Base-by-base conservation (phyloP, 2,888 invertebrate species). In the Spilarctia lutea region DNA sequence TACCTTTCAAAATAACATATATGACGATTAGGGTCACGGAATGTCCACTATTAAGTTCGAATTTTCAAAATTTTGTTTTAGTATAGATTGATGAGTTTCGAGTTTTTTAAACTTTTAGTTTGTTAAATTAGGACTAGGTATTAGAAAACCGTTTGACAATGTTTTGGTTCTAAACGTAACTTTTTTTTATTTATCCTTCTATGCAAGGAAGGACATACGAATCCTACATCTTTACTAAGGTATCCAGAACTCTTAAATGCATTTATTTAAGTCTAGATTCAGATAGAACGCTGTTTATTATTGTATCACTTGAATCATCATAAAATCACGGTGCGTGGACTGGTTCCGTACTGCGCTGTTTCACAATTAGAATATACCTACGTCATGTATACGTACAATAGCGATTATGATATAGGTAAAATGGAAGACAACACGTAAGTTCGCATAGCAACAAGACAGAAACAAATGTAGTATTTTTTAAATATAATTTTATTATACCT, bases 311-410 rank as follows among this genome's bases (percentile, higher is more conserved):
- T 20, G 20, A 65, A 76, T 76, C 68, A 76, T 76, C 65, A 71
- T 68, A 52, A 45, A 52, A 76, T 76, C 81, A 79, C 71, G 76
- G 56, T 78, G 66, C 52, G 30, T 27, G 16, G 56, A 66, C 52
- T 65, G 65, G 30, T 67, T 20, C 72, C 68, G 75, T 48, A 75
- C 27, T 33, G 56, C 60, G 42, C 6, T 27, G 30, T 33, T 52
- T 69, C 65, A 68, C 45, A 68, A 68, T 66, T 68, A 73, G 73
- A 63, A 60, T 35, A 65, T 73, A 33, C 7, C 7, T 35, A 68
- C 68, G 73, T 73, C 73, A 72, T 27, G 3, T 60, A 27, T 7
- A 24, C 48, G 48, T 68, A 39, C 35, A 69, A 52, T 27, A 69
- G 20, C 42, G 60, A 52, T 52, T 33, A 35, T 69, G 52, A n/a